A percentile compares a stretch with the other conserved stretches of the same genome.
These are phyloP conservation scores for Heptranchias perlo DNA, from an alignment of 2,113 vertebrate genomes.

Conservation along the genomic window DNA sequence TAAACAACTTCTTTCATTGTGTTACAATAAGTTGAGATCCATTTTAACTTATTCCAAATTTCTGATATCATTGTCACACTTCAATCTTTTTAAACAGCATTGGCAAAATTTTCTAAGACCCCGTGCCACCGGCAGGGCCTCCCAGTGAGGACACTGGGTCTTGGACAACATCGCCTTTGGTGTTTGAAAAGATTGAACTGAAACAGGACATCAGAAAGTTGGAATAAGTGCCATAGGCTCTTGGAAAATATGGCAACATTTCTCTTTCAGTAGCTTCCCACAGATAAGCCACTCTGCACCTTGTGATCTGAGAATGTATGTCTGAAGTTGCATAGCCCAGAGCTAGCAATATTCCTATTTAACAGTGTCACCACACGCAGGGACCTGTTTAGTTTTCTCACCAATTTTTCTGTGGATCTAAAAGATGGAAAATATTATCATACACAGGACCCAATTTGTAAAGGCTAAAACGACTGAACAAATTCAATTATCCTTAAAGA, in stretches of 20 bases:
- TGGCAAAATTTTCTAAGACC: not conserved
- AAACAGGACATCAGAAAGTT: not conserved
- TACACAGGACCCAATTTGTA: not conserved
- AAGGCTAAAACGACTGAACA: not conserved
- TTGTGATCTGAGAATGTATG: not conserved
- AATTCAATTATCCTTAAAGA: not conserved
- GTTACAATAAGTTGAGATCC: not conserved
- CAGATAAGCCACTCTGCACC: not conserved
- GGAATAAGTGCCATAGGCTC: not conserved
- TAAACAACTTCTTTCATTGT: not conserved
- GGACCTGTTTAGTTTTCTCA: not conserved
- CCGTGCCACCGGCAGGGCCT: not conserved
- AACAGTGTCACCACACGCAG: not conserved
- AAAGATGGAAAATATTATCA: not conserved
- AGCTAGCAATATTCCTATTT: not conserved
- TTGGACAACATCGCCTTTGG: not conserved
- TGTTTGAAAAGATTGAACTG: not conserved
- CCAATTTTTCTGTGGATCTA: not conserved
- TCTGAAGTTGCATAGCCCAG: not conserved
- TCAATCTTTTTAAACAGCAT: not conserved
- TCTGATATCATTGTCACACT: not conserved
- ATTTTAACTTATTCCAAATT: not conserved
- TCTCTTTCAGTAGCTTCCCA: too few relatives aligned
- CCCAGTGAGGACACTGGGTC: too few relatives aligned
- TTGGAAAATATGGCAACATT: slow-evolving; percentile 2